Base-by-base conservation (phyloP, 2,888 invertebrate species). In the Drosophila multiciliata region DNA sequence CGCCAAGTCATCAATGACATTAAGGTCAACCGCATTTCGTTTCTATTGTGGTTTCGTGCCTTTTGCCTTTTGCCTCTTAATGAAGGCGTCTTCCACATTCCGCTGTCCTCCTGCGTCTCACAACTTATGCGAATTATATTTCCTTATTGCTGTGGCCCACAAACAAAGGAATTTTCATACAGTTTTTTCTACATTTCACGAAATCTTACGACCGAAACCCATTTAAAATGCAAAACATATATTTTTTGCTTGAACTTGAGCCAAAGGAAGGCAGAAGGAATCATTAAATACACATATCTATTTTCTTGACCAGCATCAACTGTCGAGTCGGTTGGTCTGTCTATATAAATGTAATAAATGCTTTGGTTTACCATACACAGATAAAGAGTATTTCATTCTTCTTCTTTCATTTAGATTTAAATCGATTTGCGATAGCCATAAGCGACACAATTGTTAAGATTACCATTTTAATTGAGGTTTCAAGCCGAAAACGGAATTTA, bases 51-150 rank as follows among this genome's bases (percentile, higher is more conserved):
- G 59, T 60, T 78, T 66, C 65, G 68, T 54, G 78, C 67, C 73
- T 66, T 70, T 77, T 71, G 71, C 74, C 69, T 75, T 67, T 38
- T 26, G 36, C 26, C 55, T 57, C 57, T 71, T 86, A 72, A 85
- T 83, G 88, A 88, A 87, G 78, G 83, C 72, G 75, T 80, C 80
- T 80, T 85, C 74, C 78, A 72, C 86, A 84, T 88, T 88, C 88
- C 80, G 61, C 48, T 35, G 38, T 23, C 54, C 23, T 38, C 52
- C 58, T 63, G 72, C 50, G 72, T 40, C 48, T 45, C 49, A 40
- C 45, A 48, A 68, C 57, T 67, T 42, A 38, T 70, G 48, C 17
- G 52, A 23, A 38, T 48, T 55, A 55, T 26, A 38, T 55, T 55
- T 26, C n/a, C 32, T 54, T 36, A 54, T 54, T 54, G 54, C 54